phyloP scores from a whole-genome alignment of 2,888 invertebrate species.

The Scelioninae gen. 1 region DNA sequence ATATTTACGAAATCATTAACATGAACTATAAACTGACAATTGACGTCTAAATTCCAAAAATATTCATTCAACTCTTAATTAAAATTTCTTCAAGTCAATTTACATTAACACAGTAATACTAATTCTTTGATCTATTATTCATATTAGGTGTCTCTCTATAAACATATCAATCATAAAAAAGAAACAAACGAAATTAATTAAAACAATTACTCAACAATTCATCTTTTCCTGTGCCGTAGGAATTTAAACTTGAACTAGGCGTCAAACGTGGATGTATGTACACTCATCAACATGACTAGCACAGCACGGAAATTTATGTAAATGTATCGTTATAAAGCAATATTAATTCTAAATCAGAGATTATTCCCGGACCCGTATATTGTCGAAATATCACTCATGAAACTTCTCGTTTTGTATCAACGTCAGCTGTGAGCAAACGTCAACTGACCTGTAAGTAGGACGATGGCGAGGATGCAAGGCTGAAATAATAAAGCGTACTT shows the following conservation, averaged over 20 bases:
- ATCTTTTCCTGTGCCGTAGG: conserved; percentile 10
- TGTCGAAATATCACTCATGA: conserved; percentile 52
- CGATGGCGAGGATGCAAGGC: conserved; percentile 82
- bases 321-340: conserved; percentile 32
- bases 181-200: conserved; percentile 8
- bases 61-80: not conserved
- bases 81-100: not conserved
- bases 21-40: too few relatives aligned
- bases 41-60: too few relatives aligned
- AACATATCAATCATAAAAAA: conserved; percentile 9
- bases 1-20: too few relatives aligned
- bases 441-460: conserved; percentile 77
- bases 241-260: conserved; percentile 11
- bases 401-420: conserved; percentile 57
- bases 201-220: conserved; percentile 14
- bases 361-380: conserved; percentile 43
- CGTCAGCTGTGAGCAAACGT: conserved; percentile 56
- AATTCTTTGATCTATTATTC: too few relatives aligned
- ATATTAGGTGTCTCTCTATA: not conserved
- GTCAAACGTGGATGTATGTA: conserved; percentile 29
- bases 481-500: conserved; percentile 82
- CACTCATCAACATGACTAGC: conserved; percentile 8
- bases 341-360: conserved; percentile 17
- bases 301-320: conserved; percentile 32
- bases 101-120: too few relatives aligned